phyloP scores from a whole-genome alignment of 2,888 invertebrate species.

The Drosophila kambysellisi region DNA sequence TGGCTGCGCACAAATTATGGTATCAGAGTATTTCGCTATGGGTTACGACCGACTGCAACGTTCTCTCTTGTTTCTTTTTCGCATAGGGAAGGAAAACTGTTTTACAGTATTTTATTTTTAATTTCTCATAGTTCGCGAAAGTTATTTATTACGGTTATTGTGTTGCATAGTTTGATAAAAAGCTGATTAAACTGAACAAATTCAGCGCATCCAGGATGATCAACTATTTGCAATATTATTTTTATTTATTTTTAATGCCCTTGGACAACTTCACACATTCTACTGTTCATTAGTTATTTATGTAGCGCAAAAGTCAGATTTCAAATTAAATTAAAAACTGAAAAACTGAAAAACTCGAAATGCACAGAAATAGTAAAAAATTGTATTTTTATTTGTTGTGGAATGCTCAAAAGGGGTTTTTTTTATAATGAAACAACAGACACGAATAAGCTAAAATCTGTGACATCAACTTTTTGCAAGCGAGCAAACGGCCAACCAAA shows the following conservation, averaged over 20 bases:
- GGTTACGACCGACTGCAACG: too few relatives aligned
- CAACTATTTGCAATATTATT: constrained; percentile 1
- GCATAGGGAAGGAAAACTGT: neutral
- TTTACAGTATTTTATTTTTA: neutral
- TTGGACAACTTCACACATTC: neutral
- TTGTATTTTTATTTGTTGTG: neutral
- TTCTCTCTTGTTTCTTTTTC: neutral
- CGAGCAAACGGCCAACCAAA: neutral
- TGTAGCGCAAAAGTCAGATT: neutral
- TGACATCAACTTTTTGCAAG: neutral
- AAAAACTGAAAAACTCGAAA: neutral
- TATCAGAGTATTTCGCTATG: too few relatives aligned
- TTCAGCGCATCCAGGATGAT: neutral
- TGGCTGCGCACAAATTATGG: too few relatives aligned
- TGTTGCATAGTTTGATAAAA: neutral
- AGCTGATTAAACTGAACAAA: neutral
- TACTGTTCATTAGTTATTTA: constrained; percentile 7
- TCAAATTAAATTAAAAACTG: neutral
- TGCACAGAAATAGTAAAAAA: neutral
- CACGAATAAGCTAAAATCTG: neutral
- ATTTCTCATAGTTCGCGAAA: too few relatives aligned
- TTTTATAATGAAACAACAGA: neutral
- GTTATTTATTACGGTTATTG: neutral
- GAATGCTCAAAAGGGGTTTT: neutral
- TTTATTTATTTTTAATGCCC: neutral